Base-by-base conservation (phyloP, 2,797 vertebrate species). In the Dipus sagitta region DNA sequence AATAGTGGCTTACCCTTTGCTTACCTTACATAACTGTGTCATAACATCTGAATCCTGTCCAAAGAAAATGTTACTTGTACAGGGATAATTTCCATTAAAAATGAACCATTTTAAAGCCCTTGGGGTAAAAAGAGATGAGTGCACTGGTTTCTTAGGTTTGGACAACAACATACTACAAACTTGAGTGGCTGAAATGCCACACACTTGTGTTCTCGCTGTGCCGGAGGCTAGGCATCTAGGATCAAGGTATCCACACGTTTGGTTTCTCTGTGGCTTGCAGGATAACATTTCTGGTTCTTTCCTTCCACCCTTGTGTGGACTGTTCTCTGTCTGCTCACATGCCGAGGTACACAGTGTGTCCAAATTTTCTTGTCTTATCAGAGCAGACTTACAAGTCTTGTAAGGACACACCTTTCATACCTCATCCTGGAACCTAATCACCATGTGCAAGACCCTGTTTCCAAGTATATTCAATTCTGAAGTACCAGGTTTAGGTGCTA, bases 61-160 rank as follows among this genome's bases (percentile, higher is more conserved):
- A n/a, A 90, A 88, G 72, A 87, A 12, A 84, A 26, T 62, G 3
- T 60, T 70, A 52, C 58, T 77, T 62, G 7, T 38, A 42, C 71
- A 86, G 62, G 54, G 34, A 30, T 83, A 2, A 90, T 67, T 84
- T 82, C 34, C 17, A 24, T 71, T 93, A 76, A 83, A 47, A 86
- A 42, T 7, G 75, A 14, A 71, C 80, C 32, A 77, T 74, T 90
- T 85, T n/a, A 92, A 92, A 58, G 8, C 6, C 24, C 20, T 58
- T 81, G 9, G 3, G 10, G 3, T 14, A 26, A 42, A 34, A 54
- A 85, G 11, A 68, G n/a, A 28, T 70, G 14, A 47, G 10, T 54
- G 4, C 24, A 62, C 54, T 86, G 20, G 60, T 30, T 32, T 68
- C 38, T 14, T n/a, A 2, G 0, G 11, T 3, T 8, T 76, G 3